These are phyloP conservation scores for Henicopernis longicauda DNA, from an alignment of 2,113 vertebrate genomes.

Conservation along the genomic window DNA sequence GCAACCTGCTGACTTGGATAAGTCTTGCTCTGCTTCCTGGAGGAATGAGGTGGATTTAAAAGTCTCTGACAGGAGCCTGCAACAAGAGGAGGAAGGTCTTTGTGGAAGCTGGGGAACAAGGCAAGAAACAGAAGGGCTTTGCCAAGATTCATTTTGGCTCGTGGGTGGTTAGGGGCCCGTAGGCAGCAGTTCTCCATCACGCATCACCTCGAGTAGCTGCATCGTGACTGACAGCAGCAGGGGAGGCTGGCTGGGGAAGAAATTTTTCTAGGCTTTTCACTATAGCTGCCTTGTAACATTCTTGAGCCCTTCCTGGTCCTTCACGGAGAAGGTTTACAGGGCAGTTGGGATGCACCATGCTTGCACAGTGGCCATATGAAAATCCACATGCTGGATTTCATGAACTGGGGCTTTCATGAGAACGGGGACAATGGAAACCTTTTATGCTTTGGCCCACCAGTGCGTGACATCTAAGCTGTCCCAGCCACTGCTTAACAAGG, in stretches of 20 bases:
- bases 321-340: background rate
- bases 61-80: conserved; percentile 18
- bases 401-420: background rate
- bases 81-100: background rate
- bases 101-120: background rate
- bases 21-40: background rate
- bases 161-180: background rate
- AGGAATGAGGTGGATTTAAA: conserved; percentile 18
- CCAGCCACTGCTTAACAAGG: background rate
- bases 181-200: background rate
- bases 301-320: background rate
- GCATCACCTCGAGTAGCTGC: background rate
- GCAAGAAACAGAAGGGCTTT: background rate
- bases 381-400: background rate
- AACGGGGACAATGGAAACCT: background rate
- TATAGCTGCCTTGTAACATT: background rate
- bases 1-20: conserved; percentile 18
- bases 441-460: background rate
- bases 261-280: background rate
- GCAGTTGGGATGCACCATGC: background rate
- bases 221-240: conserved; percentile 39
- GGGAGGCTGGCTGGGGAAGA: background rate
- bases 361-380: background rate
- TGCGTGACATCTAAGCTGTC: background rate
- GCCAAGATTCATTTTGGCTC: conserved; percentile 13